Base-by-base conservation (phyloP, 2,113 vertebrate genomes). In the Seriola quinqueradiata region DNA sequence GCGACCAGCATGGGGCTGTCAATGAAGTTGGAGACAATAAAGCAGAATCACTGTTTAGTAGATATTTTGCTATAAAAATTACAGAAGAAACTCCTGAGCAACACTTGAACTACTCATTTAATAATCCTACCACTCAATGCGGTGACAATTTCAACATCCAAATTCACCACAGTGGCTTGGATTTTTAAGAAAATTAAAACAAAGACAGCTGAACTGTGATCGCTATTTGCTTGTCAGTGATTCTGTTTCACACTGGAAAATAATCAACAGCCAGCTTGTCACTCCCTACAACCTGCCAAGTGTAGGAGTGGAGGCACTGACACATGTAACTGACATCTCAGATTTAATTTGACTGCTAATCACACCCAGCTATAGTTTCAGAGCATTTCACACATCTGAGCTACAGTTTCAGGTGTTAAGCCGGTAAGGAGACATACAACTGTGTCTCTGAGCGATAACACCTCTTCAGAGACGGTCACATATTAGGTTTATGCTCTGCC, bases 321-420 rank as follows among this genome's bases (percentile, higher is more conserved):
- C 92, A 92, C 86, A 76, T 91, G 91, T 91, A 92, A 93, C 92
- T 94, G 93, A 94, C 92, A 92, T 93, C 87, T 93, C 92, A 91
- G 91, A 92, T 95, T 95, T 95, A 91, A 94, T 95, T 93, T 94
- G 94, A 93, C 93, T 94, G 87, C 84, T 94, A 92, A 95, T 95
- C 93, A 95, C 95, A 95, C 94, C 91, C 92, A 91, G 92, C 90
- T 88, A 88, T 82, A 90, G 91, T 92, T 93, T 92, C 92, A 89
- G 88, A 95, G 89, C 89, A 88, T 87, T 94, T 95, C 93, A 93
- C 94, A 94, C 94, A 21, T 93, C 87, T 54, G 82, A 86, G 89
- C 89, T 87, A 88, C 92, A 90, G 88, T 85, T 94, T 93, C 87
- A 93, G 92, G 94, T 94, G 94, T 94, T 84, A 93, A 88, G 89